These are phyloP conservation scores for Hydroisotoma schaefferi DNA, from an alignment of 2,888 invertebrate genomes.

Conservation along the genomic window DNA sequence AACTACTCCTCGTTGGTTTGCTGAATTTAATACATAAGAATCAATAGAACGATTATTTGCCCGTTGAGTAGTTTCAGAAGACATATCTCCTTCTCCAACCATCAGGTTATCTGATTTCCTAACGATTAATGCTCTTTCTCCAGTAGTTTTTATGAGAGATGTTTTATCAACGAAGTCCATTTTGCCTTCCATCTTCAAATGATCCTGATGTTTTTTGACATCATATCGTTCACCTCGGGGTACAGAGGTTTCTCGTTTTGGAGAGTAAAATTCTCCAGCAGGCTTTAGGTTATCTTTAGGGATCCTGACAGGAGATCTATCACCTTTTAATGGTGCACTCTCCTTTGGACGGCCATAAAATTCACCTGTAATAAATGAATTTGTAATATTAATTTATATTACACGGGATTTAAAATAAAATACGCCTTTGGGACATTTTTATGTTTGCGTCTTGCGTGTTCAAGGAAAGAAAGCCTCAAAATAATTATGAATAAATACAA, in stretches of 20 bases:
- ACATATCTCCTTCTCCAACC: conserved; percentile 42
- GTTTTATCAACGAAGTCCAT: conserved; percentile 41
- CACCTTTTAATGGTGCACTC: conserved; percentile 47
- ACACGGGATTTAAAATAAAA: too few species aligned
- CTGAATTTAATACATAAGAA: conserved; percentile 13
- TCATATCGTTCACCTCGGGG: conserved; percentile 52
- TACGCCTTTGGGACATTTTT: too few species aligned
- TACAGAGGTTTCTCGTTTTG: conserved; percentile 46
- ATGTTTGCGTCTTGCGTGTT: too few species aligned
- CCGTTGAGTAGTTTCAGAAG: conserved; percentile 38
- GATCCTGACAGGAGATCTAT: conserved; percentile 51
- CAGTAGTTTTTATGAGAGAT: conserved; percentile 59
- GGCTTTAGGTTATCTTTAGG: conserved; percentile 57
- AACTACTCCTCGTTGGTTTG: conserved; percentile 5
- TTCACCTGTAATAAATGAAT: conserved; percentile 32
- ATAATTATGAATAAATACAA: background rate
- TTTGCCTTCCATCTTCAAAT: conserved; percentile 57
- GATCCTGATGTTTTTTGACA: conserved; percentile 56
- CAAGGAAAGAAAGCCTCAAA: too few species aligned
- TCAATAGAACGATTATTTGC: conserved; percentile 21
- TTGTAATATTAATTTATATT: background rate
- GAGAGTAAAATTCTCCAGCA: conserved; percentile 59
- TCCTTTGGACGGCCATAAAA: conserved; percentile 46
- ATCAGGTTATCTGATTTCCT: conserved; percentile 47
- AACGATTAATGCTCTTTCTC: conserved; percentile 43